These are phyloP conservation scores for Pangasius sanitwongsei DNA, from an alignment of 2,797 vertebrate species.

Conservation along the genomic window DNA sequence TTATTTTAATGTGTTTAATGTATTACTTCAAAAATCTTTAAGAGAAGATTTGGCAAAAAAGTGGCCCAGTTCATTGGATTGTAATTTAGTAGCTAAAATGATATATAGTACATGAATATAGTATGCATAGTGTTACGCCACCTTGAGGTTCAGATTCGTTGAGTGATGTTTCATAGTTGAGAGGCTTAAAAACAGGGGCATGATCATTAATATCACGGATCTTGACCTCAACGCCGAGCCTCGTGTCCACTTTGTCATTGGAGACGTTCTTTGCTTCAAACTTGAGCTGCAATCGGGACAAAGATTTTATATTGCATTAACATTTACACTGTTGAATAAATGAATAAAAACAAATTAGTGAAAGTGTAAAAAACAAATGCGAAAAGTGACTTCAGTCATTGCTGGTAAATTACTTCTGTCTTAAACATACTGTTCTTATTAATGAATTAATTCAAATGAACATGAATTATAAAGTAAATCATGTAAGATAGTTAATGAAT, in stretches of 20 bases:
- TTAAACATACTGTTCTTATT: neutral
- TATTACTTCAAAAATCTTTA: neutral
- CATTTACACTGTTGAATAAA: neutral
- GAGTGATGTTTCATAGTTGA: slow-evolving; percentile 44
- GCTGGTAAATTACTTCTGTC: neutral
- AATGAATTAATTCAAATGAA: neutral
- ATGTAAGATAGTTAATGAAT: neutral
- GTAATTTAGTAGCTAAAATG: neutral
- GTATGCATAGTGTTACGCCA: slow-evolving; percentile 33
- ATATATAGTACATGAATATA: neutral
- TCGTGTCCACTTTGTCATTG: slow-evolving; percentile 37
- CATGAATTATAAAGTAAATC: neutral
- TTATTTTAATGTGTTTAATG: neutral
- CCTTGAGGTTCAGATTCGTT: slow-evolving; percentile 69
- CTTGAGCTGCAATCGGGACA: slow-evolving; percentile 56
- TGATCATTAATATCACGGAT: slow-evolving; percentile 74
- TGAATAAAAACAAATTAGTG: neutral
- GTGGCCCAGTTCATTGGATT: neutral
- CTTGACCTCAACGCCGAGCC: slow-evolving; percentile 66
- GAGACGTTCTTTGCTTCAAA: slow-evolving; percentile 60
- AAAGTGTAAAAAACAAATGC: neutral
- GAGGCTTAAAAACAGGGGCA: slow-evolving; percentile 57
- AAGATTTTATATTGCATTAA: neutral
- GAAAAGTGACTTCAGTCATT: neutral
- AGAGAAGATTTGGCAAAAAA: neutral